Evolutionary conservation across 2,888 invertebrate genomes (phyloP).

Genomic region (Hanleya hanleyi): DNA sequence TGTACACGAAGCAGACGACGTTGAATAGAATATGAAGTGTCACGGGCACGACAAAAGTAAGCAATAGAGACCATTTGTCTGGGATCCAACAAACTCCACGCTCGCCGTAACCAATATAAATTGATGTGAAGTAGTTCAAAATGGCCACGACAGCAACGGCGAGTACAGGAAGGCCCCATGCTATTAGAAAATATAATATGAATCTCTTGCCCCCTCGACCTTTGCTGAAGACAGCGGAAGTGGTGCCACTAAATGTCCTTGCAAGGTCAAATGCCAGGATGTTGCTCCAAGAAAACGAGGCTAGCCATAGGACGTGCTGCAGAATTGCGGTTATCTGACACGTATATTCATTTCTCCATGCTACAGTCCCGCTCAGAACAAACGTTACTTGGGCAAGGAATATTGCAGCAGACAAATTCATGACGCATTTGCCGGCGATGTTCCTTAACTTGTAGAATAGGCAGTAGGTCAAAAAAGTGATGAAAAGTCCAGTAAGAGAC

Average conservation of each 20-base stretch:
- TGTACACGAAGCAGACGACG: not conserved
- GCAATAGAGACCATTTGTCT: not conserved
- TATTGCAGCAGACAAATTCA: not conserved
- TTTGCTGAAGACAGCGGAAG: not conserved
- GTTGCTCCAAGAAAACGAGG: not conserved
- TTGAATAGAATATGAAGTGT: not conserved
- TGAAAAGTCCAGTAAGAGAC: not conserved
- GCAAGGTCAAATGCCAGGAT: not conserved
- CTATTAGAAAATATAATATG: not conserved
- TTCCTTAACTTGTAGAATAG: not conserved
- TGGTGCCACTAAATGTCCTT: not conserved
- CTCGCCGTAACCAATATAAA: not conserved
- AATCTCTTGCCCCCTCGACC: not conserved
- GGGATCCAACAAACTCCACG: not conserved
- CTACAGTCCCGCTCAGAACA: not conserved
- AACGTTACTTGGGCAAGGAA: slow-evolving; percentile 2
- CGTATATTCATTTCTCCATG: not conserved
- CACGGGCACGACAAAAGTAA: not conserved
- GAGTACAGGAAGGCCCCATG: not conserved
- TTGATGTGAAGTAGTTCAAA: not conserved
- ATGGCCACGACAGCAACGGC: not conserved
- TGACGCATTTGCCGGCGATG: not conserved
- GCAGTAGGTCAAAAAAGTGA: not conserved
- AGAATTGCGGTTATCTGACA: not conserved
- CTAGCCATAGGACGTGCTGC: not conserved